Base-by-base conservation (phyloP, 2,797 vertebrate genomes). In the Lutjanus campechanus region DNA sequence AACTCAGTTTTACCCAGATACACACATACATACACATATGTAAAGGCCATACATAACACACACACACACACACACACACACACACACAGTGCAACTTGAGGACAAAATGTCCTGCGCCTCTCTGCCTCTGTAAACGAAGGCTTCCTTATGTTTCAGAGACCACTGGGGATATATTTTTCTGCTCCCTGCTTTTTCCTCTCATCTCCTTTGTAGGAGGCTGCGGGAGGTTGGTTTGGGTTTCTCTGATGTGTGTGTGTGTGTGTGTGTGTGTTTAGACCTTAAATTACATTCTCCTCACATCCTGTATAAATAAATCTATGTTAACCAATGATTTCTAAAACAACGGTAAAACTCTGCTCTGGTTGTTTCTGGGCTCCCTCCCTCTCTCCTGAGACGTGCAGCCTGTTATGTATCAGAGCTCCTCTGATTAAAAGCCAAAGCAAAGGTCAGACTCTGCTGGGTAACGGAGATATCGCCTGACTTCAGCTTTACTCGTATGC, bases 361-460 rank as follows among this genome's bases (percentile, higher is more conserved):
- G 15, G 77, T 68, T 74, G 79, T 76, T 86, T 70, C 82, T 80
- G 46, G 53, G 78, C 76, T 79, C 86, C 83, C 85, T 88, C 83
- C 83, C 85, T 79, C 72, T 82, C 88, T 91, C 89, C 12, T 7
- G 90, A 88, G 91, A 89, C 79, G 43, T 8, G 40, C 62, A 76
- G 86, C 65, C 88, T 88, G 91, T 90, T 91, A 74, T 82, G 86
- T 83, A 89, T 88, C 88, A 82, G 81, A 82, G 76, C 75, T 75
- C 47, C 69, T 90, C 88, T 85, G 91, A 93, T 90, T 89, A 89
- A 92, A 90, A 88, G 84, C 87, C 89, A 88, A 87, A 91, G 85
- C 85, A 92, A 91, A 91, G 92, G 90, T 89, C 90, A 89, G 81
- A 71, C 88, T 79, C 84, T 70, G 85, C 86, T 89, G 89, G 85